A percentile compares a stretch with the other conserved stretches of the same genome.
Evolutionary conservation across 2,888 invertebrate species (phyloP).

Genomic region (Norana najaformis): DNA sequence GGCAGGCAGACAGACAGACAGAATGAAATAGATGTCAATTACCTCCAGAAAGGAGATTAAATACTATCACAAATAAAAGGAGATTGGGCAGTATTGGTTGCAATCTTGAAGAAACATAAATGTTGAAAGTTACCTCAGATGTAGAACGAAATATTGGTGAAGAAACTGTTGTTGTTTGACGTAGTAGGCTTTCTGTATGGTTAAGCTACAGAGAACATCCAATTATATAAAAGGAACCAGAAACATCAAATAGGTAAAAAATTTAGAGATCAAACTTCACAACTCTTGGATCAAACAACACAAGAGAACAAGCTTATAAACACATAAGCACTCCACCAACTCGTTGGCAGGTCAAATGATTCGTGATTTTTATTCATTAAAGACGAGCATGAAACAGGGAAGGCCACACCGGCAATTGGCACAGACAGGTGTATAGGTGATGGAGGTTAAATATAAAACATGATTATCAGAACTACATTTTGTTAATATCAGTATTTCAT

Average conservation of each 20-base stretch:
- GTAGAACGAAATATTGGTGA: neutral
- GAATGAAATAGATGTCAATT: too few relatives aligned
- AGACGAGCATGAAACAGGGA: too few relatives aligned
- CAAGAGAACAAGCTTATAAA: too few relatives aligned
- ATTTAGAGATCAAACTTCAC: neutral
- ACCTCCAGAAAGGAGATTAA: too few relatives aligned
- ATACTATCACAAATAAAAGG: too few relatives aligned
- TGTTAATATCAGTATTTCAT: too few relatives aligned
- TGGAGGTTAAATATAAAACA: neutral
- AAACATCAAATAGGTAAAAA: too few relatives aligned
- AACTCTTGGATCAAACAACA: neutral
- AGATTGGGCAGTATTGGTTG: too few relatives aligned
- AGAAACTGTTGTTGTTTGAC: neutral
- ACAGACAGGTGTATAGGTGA: neutral
- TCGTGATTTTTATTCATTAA: too few relatives aligned
- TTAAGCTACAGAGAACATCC: neutral
- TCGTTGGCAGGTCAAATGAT: too few relatives aligned
- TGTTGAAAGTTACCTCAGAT: neutral
- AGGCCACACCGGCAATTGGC: neutral
- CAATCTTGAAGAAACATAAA: neutral
- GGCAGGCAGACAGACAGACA: constrained; percentile 27
- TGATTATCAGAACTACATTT: too few relatives aligned
- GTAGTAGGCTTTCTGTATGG: neutral
- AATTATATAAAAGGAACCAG: neutral
- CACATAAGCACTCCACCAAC: too few relatives aligned